Percentiles rank a stretch among this genome's conserved stretches.
Conservation (phyloP, 1,140 invertebrate species). For the Catajapyx aquilonaris region DNA sequence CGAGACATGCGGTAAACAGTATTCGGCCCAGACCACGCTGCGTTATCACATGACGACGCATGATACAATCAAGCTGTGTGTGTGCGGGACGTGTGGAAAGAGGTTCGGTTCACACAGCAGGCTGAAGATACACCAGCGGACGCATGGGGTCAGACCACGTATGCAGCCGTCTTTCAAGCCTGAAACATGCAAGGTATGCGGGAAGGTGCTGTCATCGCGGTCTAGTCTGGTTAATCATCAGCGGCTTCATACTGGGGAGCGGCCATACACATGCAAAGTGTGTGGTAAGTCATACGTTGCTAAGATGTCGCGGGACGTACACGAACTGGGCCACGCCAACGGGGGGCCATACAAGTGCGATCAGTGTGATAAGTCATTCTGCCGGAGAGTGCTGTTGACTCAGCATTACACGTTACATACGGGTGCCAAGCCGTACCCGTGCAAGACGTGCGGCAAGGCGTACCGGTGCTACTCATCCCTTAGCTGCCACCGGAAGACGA, state of each 20-base stretch:
- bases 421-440: conserved; percentile 18
- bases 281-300: conserved; percentile 21
- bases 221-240: conserved; percentile 7
- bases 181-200: no score
- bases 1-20: no score
- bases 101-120: conserved; percentile 21
- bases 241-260: conserved; percentile 25
- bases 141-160: no score
- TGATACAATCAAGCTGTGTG: conserved; percentile 21
- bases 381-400: conserved; percentile 20
- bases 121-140: no score
- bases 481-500: no score
- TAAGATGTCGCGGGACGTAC: no score
- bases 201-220: conserved; percentile 9
- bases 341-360: conserved; percentile 20
- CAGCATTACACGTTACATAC: conserved; percentile 29
- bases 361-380: conserved; percentile 23
- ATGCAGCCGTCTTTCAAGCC: no score
- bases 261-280: conserved; percentile 31
- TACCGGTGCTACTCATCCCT: conserved; percentile 7
- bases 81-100: conserved; percentile 20
- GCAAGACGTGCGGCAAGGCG: conserved; percentile 20
- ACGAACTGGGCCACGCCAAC: conserved; percentile 25
- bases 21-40: no score
- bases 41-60: conserved; percentile 15